Base-by-base conservation (phyloP, 1,140 invertebrate species). In the Campoletis sonorensis region DNA sequence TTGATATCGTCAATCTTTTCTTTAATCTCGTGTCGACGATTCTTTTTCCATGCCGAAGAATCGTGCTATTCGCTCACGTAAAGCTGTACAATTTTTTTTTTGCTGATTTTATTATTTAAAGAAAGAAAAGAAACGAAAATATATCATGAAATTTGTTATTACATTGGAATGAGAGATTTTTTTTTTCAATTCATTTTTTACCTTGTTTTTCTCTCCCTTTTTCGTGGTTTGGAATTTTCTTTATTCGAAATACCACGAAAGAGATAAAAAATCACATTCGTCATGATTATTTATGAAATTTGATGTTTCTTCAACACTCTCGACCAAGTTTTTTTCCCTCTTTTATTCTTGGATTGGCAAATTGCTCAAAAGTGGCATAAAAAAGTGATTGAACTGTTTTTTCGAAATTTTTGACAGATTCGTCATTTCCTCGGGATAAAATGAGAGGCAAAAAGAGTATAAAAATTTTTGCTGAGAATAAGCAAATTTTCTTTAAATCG, bases 41-140 rank as follows among this genome's bases (percentile, higher is more conserved):
- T 73, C 45, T 0, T 10, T 1, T 51, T 73, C 71, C 21, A 0
- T n/a, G 15, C n/a, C 15, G 2, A 26, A 10, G 40, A 73, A 33
- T 73, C 40, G 71, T 21, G 71, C 45, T 27, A 11, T 75, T 75
- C 49, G 49, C 72, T 75, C 54, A 51, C 72, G 49, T 58, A 75
- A 75, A 58, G 72, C 72, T 58, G 23, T 26, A 27, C 54, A 30
- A 54, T 23, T 72, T 75, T 23, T 72, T 75, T 75, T 54, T 54
- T 13, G 49, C 18, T 8, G 26, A 51, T 75, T 75, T 75, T 75
- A 75, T 51, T 45, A 75, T 0, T 51, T 58, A 11, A 45, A 45
- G n/a, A 13, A 30, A 37, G 33, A 33, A 13, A 30, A 37, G 33
- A 13, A 58, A 26, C n/a, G 7, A 49, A 75, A 27, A 75, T 58